phyloP scores from a whole-genome alignment of 2,888 invertebrate species.

The Mesorhabditis sp. region DNA sequence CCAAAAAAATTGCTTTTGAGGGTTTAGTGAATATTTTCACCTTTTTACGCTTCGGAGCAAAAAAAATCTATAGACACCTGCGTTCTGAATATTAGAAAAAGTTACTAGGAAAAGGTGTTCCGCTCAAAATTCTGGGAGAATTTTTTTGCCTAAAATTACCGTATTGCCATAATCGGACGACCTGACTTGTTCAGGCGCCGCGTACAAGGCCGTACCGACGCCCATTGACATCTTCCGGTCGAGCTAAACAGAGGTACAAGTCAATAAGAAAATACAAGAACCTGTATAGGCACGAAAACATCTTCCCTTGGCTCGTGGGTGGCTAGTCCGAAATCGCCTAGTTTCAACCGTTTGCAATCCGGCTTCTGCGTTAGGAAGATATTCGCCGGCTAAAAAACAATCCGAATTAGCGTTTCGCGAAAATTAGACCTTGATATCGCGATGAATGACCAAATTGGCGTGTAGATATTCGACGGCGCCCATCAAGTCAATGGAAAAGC shows the following conservation, averaged over 20 bases:
- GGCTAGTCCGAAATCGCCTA: slow-evolving; percentile 5
- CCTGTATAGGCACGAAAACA: neutral
- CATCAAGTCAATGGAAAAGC: neutral
- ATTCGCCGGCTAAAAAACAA: neutral
- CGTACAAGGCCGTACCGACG: slow-evolving; percentile 3
- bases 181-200: slow-evolving; percentile 2
- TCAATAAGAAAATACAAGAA: neutral
- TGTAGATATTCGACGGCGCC: neutral
- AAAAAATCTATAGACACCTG: too few relatives aligned
- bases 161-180: neutral
- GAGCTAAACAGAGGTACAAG: neutral
- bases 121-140: too few relatives aligned
- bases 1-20: neutral
- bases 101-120: too few relatives aligned
- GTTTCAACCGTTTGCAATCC: neutral
- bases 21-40: neutral
- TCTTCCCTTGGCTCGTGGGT: neutral
- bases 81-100: too few relatives aligned
- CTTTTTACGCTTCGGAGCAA: neutral
- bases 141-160: neutral
- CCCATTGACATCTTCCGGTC: slow-evolving; percentile 5
- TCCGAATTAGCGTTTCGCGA: neutral
- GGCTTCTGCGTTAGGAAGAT: neutral
- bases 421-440: neutral
- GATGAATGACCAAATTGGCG: neutral